phyloP scores from a whole-genome alignment of 2,888 invertebrate genomes.

The Pterostichus madidus region DNA sequence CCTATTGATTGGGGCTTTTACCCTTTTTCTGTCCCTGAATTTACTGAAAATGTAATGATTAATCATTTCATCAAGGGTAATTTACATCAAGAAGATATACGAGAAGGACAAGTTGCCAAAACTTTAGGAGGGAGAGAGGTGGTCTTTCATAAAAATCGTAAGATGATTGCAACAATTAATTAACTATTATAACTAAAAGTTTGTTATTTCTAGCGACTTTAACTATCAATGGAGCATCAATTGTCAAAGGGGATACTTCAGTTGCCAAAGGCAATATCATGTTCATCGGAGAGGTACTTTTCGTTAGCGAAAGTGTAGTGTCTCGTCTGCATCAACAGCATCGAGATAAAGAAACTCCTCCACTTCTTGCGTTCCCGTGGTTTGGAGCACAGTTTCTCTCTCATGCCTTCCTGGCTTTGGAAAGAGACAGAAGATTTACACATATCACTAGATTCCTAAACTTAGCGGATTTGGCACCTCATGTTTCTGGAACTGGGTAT shows the following conservation, averaged over 20 bases:
- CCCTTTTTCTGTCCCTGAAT: constrained; percentile 83
- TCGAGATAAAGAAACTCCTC: constrained; percentile 83
- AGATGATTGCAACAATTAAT: constrained; percentile 72
- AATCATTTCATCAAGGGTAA: constrained; percentile 82
- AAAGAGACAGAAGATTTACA: constrained; percentile 79
- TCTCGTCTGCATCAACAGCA: constrained; percentile 82
- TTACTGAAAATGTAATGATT: constrained; percentile 81
- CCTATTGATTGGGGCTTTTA: constrained; percentile 86
- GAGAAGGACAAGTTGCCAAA: constrained; percentile 79
- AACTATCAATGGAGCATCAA: constrained; percentile 81
- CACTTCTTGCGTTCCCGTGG: constrained; percentile 83
- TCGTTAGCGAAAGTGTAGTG: constrained; percentile 82
- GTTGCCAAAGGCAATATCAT: constrained; percentile 82
- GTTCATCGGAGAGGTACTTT: constrained; percentile 82
- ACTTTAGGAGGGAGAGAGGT: constrained; percentile 82
- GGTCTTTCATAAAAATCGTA: constrained; percentile 80
- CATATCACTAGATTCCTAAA: constrained; percentile 83
- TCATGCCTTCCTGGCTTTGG: constrained; percentile 82
- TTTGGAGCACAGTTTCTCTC: constrained; percentile 83
- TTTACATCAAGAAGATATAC: constrained; percentile 79
- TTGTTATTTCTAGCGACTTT: constrained; percentile 76
- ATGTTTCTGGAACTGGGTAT: constrained; percentile 82
- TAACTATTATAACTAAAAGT: not conserved
- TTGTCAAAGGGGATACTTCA: constrained; percentile 82
- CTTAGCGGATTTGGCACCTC: constrained; percentile 81